phyloP scores from a whole-genome alignment of 2,797 vertebrate genomes.

The Enteromius viviparus region DNA sequence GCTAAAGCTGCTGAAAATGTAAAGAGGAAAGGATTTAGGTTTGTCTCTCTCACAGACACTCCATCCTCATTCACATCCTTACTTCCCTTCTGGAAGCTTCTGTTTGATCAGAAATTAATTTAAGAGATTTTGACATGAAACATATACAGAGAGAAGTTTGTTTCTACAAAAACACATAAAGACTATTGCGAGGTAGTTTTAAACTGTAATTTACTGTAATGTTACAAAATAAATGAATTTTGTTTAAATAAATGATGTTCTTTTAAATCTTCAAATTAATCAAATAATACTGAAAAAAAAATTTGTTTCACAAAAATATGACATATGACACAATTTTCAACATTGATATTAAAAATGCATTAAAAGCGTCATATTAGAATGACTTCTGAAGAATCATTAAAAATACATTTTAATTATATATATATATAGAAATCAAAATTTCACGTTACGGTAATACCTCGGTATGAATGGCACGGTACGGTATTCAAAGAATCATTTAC shows the following conservation, averaged over 20 bases:
- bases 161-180: background rate
- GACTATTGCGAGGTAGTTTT: background rate
- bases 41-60: constrained; percentile 66
- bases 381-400: background rate
- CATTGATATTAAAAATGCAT: background rate
- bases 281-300: background rate
- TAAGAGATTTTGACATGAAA: background rate
- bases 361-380: background rate
- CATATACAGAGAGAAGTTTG: background rate
- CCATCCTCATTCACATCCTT: constrained; percentile 54
- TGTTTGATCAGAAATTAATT: constrained; percentile 19
- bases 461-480: too few relatives aligned
- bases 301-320: too few relatives aligned
- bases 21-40: constrained; percentile 46
- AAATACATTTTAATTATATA: too few relatives aligned
- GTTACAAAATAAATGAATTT: background rate
- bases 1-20: constrained; percentile 10
- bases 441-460: too few relatives aligned
- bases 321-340: background rate
- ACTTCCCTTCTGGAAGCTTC: background rate
- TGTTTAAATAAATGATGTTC: background rate
- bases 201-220: background rate
- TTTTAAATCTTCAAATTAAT: background rate
- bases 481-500: too few relatives aligned
- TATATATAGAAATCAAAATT: too few relatives aligned